Base-by-base conservation (phyloP, 2,797 vertebrate genomes). In the Poecilia gillii region DNA sequence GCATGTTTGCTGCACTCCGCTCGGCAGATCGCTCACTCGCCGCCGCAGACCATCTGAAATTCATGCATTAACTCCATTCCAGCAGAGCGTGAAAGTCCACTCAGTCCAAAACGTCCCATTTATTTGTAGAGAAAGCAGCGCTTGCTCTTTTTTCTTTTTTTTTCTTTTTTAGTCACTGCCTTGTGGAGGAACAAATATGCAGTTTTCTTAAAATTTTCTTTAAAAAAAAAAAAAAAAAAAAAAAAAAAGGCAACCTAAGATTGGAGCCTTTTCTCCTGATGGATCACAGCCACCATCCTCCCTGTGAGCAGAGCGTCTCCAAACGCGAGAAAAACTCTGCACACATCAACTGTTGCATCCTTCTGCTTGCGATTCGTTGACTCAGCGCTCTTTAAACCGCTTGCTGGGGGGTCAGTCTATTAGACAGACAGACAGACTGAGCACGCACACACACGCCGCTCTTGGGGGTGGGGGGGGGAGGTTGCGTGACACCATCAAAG, bases 1-100 rank as follows among this genome's bases (percentile, higher is more conserved):
- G 95, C 96, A 96, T 96, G 72, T 92, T 93, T n/a, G 92, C 84
- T 85, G 91, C 92, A 82, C 77, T 84, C 86, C 62, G 86, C 89
- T n/a, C 89, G 18, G 55, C 47, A 13, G 49, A 18, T 53, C 78
- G 88, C 90, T 84, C 53, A 81, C 86, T 90, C 85, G 46, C 90
- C 91, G 88, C 89, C 77, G 86, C 87, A 91, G 84, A 90, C 77
- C 90, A 39, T 81, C 88, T 81, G 79, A 87, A 73, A 86, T 9
- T 62, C 85, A 39, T 64, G 57, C 84, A 90, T 85, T 85, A 91
- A 76, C 88, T 93, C 90, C 92, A 93, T 93, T 86, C 86, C 89
- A 64, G 88, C 81, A 72, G 84, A 68, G 85, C 87, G 9, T 72
- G 57, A 82, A 51, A 85, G 80, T 89, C 87, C 81, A 80, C 85